Evolutionary conservation across 2,113 vertebrate genomes (phyloP), one percentile per base, ranked within the genome.

Genomic region (Sphaerodactylus townsendi): DNA sequence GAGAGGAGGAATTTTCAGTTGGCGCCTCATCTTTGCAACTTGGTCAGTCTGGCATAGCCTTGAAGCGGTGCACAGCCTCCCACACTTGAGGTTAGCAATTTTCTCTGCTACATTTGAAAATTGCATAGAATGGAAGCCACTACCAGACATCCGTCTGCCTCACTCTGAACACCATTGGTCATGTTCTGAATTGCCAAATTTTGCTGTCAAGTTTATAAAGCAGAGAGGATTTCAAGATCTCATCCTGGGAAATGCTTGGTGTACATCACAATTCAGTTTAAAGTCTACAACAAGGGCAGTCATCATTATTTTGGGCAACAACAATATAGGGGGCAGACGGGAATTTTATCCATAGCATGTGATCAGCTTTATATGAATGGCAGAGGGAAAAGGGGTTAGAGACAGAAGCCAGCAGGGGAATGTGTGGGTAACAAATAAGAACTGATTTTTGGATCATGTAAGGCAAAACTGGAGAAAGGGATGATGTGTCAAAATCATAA

Each of bases 21-120:
- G n/a, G 50, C 25, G 11, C 39, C 70, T 82, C 35, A 37, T 65
- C 56, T 84, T 84, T 84, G 75, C 48, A 33, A 39, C 21, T 11
- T 71, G 65, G 76, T 70, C 30, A 25, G 65, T 59, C n/a, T 11
- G 35, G 28, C 30, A 35, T 70, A 73, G 56, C 75, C 65, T 46
- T 84, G 48, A 39, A 44, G 39, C 15, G 48, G 41, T 71, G 74
- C 37, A 59, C 39, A 70, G 14, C 53, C 53, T 72, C 69, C 76
- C 50, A 78, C 50, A 70, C 56, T 78, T 85, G 75, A 79, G 75
- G 68, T 71, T 79, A 72, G 76, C 75, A 72, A 79, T 85, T 79
- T 79, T 46, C 68, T 79, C n/a, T 72, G 76, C n/a, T 72, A 72
- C 41, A 72, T 44, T 85, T 79, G 53, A 72, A 83, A 83, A 76